Evolutionary conservation across 2,888 invertebrate species (phyloP), one percentile per base, ranked within the genome.

Genomic region (Lasioglossum leucozonium): DNA sequence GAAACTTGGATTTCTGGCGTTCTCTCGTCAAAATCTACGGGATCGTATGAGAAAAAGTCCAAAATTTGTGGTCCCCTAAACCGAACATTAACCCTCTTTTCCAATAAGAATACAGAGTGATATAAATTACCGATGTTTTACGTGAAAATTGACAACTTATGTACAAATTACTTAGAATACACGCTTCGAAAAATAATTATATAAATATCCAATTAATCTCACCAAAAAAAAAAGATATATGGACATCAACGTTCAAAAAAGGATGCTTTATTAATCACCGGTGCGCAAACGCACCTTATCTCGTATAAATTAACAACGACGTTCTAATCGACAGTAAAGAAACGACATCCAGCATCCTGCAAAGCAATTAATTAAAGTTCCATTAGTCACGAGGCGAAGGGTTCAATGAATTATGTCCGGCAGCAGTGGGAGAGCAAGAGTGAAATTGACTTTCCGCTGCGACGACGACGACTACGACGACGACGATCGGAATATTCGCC

Each of bases 401-500:
- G 65, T 67, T 30, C 34, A 44, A 69, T 76, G 34, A 78, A 78
- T 69, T 37, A 51, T 47, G 73, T 11, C 26, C 47, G 18, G 34
- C 5, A 40, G 34, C 51, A 51, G 34, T 51, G 37, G 4, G n/a
- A 72, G 2, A 44, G 34, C 42, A 18, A 58, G 58, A 51, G 42
- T 8, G 55, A 34, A 72, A 62, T 72, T 71, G 78, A 86, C 73
- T 78, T 73, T 72, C 58, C n/a, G 72, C 44, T 30, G n/a, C 22
- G 67, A 67, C 74, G 78, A 80, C 74, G 78, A 80, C 80, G 73
- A 85, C 74, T 76, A 80, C 80, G 73, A 67, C 74, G 78, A 80
- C 74, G 78, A 80, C 80, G 73, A 85, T 80, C 34, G 76, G 83
- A 85, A 79, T 88, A 88, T 87, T 84, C 88, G 85, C 87, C 77